Base-by-base conservation (phyloP, 1,140 invertebrate genomes). In the Protaetia brevitarsis region DNA sequence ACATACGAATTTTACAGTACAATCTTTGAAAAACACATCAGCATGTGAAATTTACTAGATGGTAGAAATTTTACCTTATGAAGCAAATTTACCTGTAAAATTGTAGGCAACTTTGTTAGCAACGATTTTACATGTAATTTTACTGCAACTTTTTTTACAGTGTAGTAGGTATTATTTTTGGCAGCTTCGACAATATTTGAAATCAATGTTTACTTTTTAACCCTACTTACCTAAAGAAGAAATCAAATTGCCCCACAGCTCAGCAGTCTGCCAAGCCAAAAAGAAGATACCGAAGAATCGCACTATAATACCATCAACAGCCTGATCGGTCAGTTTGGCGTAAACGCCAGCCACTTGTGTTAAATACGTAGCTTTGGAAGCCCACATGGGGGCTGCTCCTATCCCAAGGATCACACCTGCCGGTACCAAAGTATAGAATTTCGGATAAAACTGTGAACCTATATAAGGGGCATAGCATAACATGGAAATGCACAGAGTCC, bases 221-320 rank as follows among this genome's bases (percentile, higher is more conserved):
- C n/a, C n/a, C n/a, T n/a, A 16, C 58, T 36, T 61, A 61, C 90
- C 91, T 71, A 94, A 82, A 59, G 95, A 97, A n/a, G 95, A 97
- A 71, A 98, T 93, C 29, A 98, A 84, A 82, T 98, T 98, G 75
- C 96, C 96, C 93, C 94, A 93, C 6, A 97, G 86, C 79, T 96
- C 93, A 64, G 95, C 92, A 0, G 92, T 93, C 76, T 99, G 96
- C 88, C 96, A 98, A 64, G 95, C 89, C 67, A 98, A 88, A 82
- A 98, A 98, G 87, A 99, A 99, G 83, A 97, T 93, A 21, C 96
- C 96, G 79, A 98, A 99, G 85, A 98, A 98, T 71, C 93, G 80
- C 34, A 96, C 93, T 62, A 98, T 92, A 68, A 97, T 93, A 4
- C 90, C 91, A 77, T 97, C 94, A 4, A 91, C 87, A 0, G 90